Evolutionary conservation across 1,140 invertebrate species (phyloP).

Genomic region (Ceratoteleas bidentatus): DNA sequence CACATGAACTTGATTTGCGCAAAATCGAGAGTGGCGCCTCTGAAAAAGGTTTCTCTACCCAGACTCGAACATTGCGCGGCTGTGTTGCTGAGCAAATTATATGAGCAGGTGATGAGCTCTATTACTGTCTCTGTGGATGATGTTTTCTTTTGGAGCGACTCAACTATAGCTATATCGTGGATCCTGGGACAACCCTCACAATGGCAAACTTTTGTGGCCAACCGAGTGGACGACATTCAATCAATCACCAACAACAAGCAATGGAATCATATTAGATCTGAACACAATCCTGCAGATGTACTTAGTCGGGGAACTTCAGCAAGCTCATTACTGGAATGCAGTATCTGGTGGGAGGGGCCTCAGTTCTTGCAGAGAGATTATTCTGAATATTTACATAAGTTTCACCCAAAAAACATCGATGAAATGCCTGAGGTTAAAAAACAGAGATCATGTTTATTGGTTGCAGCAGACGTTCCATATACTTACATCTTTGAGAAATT

Average conservation of each 20-base stretch:
- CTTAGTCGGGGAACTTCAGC: not conserved
- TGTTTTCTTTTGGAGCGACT: conserved; percentile 14
- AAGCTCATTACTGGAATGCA: not conserved
- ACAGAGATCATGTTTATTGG: not conserved
- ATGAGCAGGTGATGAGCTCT: not conserved
- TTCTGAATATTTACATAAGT: not conserved
- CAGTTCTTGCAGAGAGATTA: conserved; percentile 2
- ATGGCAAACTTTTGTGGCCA: conserved; percentile 16
- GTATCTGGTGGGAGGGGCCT: conserved; percentile 3
- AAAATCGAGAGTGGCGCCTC: conserved; percentile 17
- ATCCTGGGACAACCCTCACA: not conserved
- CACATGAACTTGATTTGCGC: conserved; percentile 10
- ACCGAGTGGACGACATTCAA: not conserved
- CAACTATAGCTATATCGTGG: conserved; percentile 11
- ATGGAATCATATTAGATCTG: conserved; percentile 8
- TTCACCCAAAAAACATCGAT: not conserved
- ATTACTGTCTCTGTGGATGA: not conserved
- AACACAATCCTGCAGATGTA: conserved; percentile 11
- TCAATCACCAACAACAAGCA: not conserved
- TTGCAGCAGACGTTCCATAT: not conserved
- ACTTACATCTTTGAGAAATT: not conserved
- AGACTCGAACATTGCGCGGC: conserved; percentile 10
- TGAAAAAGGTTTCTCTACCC: conserved; percentile 6
- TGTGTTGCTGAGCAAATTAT: not conserved
- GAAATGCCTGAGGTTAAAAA: not conserved